Evolutionary conservation across 2,888 invertebrate species (phyloP).

Genomic region (Lysandra coridon): DNA sequence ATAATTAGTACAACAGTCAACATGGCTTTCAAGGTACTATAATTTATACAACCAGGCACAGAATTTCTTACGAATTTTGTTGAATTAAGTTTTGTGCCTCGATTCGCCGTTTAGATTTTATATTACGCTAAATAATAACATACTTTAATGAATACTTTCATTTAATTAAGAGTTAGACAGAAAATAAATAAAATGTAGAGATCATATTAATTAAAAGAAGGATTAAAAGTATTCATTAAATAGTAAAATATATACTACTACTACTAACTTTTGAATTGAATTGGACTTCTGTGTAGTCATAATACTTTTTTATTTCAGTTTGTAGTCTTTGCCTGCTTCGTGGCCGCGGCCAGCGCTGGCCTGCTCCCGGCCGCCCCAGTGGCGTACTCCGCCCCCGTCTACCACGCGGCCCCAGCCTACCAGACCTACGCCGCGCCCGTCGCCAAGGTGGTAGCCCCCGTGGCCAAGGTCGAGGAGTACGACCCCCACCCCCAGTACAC

Average conservation of each 20-base stretch:
- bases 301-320: constrained; percentile 52
- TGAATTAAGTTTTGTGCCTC: not conserved
- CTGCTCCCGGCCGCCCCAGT: constrained; percentile 56
- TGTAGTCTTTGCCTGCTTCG: constrained; percentile 62
- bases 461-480: constrained; percentile 51
- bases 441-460: constrained; percentile 43
- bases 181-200: too few species aligned
- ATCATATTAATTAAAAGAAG: too few species aligned
- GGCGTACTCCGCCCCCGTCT: constrained; percentile 48
- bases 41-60: not conserved
- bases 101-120: not conserved
- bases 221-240: too few species aligned
- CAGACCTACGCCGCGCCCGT: constrained; percentile 45
- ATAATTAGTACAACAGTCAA: constrained; percentile 52
- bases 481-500: constrained; percentile 72
- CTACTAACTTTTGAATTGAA: not conserved
- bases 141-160: too few species aligned
- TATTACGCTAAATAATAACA: not conserved
- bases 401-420: constrained; percentile 43
- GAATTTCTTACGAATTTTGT: not conserved
- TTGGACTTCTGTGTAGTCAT: not conserved
- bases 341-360: constrained; percentile 65
- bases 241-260: too few species aligned
- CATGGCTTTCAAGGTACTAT: constrained; percentile 74
- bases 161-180: too few species aligned